Evolutionary conservation across 2,888 invertebrate species (phyloP), one percentile per base, ranked within the genome.

Genomic region (Cremastinae sp.): DNA sequence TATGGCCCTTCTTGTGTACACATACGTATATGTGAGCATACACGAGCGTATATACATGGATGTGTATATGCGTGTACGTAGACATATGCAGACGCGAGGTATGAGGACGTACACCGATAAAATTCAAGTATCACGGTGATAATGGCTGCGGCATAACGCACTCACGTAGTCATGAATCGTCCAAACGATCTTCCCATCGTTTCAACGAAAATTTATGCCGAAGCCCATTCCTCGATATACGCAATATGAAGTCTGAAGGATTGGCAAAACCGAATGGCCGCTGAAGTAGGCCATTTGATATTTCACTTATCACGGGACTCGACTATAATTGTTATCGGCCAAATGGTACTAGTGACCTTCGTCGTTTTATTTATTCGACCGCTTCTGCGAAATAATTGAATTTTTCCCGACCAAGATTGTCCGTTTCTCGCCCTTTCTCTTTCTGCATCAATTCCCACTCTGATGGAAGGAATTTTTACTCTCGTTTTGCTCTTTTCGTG

Each of bases 91-190:
- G n/a, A n/a, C 28, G 28, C 2, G 28, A 5, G 28, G 28, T 28
- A 5, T 28, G 28, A 28, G 45, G 22, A 43, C 16, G 12, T 22
- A 45, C 16, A 10, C 35, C 28, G 14, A 14, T 35, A 49, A 62
- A 14, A 18, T 16, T 59, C 55, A 43, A 65, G 35, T 35, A 35
- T 43, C 35, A 28, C 43, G 18, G 28, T 14, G 28, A 55, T 65
- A 51, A 65, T 55, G 51, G 65, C 16, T 53, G 12, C 43, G 18
- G 47, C 37, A 64, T 56, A 68, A 62, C 62, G 68, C 35, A 56
- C 58, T 64, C 45, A 12, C 9, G 5, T 41, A 18, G 49, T 65
- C 41, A 59, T 65, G 12, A 71, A 75, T 75, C 56, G 39, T 66
- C 61, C 61, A 41, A 55, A 56, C 55, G 65, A 41, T 47, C 61